Conservation (phyloP, 2,113 vertebrate genomes). For the Leuciscus idus region DNA sequence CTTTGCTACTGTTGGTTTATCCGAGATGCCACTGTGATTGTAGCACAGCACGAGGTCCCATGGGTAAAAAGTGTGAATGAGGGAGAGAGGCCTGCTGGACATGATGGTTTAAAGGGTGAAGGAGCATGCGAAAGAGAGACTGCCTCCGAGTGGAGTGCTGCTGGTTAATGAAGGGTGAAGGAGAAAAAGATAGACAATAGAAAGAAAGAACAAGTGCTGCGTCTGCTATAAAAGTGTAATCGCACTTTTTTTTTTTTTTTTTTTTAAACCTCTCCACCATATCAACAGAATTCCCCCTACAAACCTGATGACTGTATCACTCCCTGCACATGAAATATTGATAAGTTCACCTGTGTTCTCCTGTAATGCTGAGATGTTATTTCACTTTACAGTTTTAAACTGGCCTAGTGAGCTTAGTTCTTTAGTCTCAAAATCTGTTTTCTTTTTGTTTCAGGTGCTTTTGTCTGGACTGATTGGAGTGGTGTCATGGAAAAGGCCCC, state of each 20-base stretch:
- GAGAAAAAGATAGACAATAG: slow-evolving; percentile 47
- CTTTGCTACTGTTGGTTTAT: not conserved
- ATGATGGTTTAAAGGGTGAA: not conserved
- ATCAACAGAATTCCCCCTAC: not conserved
- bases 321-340: slow-evolving; percentile 34
- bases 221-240: slow-evolving; percentile 49
- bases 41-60: not conserved
- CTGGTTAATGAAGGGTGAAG: slow-evolving; percentile 57
- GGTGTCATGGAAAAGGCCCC: slow-evolving; percentile 97
- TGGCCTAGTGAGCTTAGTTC: not conserved
- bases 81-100: slow-evolving; percentile 33
- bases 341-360: not conserved
- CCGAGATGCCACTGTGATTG: not conserved
- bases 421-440: slow-evolving; percentile 18
- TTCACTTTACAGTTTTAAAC: not conserved
- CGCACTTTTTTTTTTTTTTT: not conserved
- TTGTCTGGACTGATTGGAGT: slow-evolving; percentile 95
- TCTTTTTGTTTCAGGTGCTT: slow-evolving; percentile 83
- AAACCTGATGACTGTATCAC: not conserved
- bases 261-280: not conserved
- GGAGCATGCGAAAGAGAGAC: slow-evolving; percentile 28
- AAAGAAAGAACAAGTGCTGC: slow-evolving; percentile 44
- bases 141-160: not conserved
- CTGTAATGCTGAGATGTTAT: slow-evolving; percentile 9
- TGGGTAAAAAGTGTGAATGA: slow-evolving; percentile 40